phyloP scores from a whole-genome alignment of 2,888 invertebrate species.

The Meiosimyza platycephala region DNA sequence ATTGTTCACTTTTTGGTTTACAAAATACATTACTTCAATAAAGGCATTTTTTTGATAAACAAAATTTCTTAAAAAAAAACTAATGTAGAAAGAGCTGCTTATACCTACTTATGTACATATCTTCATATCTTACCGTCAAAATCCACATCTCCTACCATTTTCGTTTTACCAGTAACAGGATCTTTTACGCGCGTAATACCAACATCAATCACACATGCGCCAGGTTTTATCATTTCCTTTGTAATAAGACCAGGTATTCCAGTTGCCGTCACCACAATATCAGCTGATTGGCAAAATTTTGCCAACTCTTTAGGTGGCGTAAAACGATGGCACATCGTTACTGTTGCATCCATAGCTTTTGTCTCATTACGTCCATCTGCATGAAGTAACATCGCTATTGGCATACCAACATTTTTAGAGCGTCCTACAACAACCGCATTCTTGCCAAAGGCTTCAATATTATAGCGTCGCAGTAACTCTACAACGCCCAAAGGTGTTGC shows the following conservation, averaged over 20 bases:
- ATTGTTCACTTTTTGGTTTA: no score
- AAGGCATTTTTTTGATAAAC: neutral
- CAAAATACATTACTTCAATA: no score
- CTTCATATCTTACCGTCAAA: slow-evolving; percentile 74
- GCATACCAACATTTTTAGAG: slow-evolving; percentile 93
- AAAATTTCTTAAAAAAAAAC: neutral
- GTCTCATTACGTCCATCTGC: slow-evolving; percentile 79
- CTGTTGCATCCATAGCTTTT: slow-evolving; percentile 85
- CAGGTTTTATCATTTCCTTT: slow-evolving; percentile 88
- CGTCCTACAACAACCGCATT: slow-evolving; percentile 90
- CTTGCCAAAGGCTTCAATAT: slow-evolving; percentile 85
- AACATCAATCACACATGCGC: slow-evolving; percentile 89
- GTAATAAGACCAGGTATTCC: slow-evolving; percentile 81
- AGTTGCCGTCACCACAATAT: slow-evolving; percentile 67
- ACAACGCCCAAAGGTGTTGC: slow-evolving; percentile 80
- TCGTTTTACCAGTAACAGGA: slow-evolving; percentile 74
- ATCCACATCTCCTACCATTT: slow-evolving; percentile 89
- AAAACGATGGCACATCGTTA: slow-evolving; percentile 88
- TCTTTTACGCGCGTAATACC: slow-evolving; percentile 82
- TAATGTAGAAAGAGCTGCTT: neutral
- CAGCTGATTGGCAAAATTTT: slow-evolving; percentile 71
- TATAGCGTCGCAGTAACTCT: slow-evolving; percentile 68
- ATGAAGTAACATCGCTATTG: slow-evolving; percentile 86
- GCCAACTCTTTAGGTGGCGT: slow-evolving; percentile 83
- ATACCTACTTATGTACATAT: neutral